These are phyloP conservation scores for Nebria brevicollis DNA, from an alignment of 2,888 invertebrate species.

Conservation along the genomic window DNA sequence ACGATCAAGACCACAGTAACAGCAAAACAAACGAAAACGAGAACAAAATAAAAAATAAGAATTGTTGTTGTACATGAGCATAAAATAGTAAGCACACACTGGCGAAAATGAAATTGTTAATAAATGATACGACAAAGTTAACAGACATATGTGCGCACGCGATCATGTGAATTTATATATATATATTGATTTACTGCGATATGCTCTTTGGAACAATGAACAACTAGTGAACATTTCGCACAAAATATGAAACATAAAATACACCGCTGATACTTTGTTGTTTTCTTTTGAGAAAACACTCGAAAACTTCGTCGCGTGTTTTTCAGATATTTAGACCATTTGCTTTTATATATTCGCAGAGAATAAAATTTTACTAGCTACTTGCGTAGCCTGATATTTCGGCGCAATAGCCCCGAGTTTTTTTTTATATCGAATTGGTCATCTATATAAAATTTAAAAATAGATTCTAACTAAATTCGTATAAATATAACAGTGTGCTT, in stretches of 20 bases:
- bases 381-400: neutral
- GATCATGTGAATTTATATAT: constrained; percentile 26
- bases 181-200: constrained; percentile 34
- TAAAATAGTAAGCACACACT: constrained; percentile 8
- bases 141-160: constrained; percentile 38
- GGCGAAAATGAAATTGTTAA: constrained; percentile 33
- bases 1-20: neutral
- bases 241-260: neutral
- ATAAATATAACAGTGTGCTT: neutral
- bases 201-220: constrained; percentile 24
- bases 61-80: constrained; percentile 18
- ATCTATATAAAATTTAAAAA: neutral
- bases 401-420: neutral
- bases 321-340: neutral
- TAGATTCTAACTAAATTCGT: neutral
- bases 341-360: neutral
- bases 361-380: neutral
- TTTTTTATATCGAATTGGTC: too few relatives aligned
- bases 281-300: neutral
- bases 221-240: constrained; percentile 21
- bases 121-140: constrained; percentile 29
- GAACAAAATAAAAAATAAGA: constrained; percentile 11
- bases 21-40: neutral
- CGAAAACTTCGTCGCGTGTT: neutral
- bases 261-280: neutral